phyloP scores from a whole-genome alignment of 2,113 vertebrate species.

The Mormyrus iriodes region DNA sequence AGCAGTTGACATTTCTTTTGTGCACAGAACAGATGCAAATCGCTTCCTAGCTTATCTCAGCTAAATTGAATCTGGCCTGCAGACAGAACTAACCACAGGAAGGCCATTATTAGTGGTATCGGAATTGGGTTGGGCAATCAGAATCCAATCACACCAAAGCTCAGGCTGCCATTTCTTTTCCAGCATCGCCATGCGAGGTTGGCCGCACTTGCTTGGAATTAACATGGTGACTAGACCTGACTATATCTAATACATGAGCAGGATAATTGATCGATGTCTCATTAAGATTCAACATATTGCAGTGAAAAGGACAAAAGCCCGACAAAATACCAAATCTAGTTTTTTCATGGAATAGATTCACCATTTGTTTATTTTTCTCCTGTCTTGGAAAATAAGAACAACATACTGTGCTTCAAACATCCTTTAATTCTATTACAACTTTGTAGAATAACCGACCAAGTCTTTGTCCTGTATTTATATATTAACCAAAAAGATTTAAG shows the following conservation, averaged over 20 bases:
- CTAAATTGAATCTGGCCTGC: constrained; percentile 22
- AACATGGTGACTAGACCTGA: not conserved
- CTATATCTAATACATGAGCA: not conserved
- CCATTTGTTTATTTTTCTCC: not conserved
- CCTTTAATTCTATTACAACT: not conserved
- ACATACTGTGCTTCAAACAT: not conserved
- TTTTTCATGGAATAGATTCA: not conserved
- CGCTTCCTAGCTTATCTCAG: constrained; percentile 21
- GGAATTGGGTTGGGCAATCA: constrained; percentile 7
- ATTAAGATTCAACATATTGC: not conserved
- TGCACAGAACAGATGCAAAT: constrained; percentile 19
- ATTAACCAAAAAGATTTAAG: not conserved
- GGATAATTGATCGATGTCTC: not conserved
- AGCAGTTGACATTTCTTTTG: constrained; percentile 31
- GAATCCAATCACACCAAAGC: not conserved
- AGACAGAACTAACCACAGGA: not conserved
- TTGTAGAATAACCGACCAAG: not conserved
- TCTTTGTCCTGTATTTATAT: not conserved
- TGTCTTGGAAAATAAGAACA: not conserved
- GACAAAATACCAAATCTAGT: not conserved
- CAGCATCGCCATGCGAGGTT: not conserved
- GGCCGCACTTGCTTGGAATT: not conserved
- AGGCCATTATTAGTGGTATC: constrained; percentile 6
- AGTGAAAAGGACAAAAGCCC: not conserved
- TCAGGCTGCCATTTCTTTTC: not conserved